Conservation (phyloP, 2,113 vertebrate species). For the Cinclus cinclus region DNA sequence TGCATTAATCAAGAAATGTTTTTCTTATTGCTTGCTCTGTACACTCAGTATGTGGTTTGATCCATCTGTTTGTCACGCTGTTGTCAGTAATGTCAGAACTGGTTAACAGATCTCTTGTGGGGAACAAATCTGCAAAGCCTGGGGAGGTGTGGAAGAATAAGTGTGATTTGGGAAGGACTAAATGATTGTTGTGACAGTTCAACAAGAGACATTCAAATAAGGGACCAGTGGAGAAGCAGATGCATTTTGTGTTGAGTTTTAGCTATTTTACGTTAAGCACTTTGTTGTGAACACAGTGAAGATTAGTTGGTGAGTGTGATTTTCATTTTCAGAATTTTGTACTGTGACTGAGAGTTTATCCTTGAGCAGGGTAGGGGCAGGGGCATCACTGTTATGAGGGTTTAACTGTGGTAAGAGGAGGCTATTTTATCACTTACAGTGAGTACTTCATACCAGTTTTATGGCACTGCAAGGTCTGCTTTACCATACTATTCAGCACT, state of each 20-base stretch:
- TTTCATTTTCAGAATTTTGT: not conserved
- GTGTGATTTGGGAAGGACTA: not conserved
- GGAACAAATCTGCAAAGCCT: not conserved
- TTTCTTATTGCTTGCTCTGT: not conserved
- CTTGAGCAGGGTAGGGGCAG: not conserved
- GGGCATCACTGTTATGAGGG: not conserved
- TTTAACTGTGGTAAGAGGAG: not conserved
- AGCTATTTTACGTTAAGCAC: not conserved
- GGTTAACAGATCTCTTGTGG: not conserved
- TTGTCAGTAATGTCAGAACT: not conserved
- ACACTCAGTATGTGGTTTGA: not conserved
- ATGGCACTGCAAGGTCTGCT: not conserved
- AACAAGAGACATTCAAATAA: not conserved
- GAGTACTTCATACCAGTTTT: not conserved
- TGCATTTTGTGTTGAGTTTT: not conserved
- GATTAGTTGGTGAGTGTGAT: not conserved
- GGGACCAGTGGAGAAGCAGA: not conserved
- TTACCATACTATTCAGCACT: not conserved
- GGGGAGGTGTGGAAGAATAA: not conserved
- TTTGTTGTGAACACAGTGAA: not conserved
- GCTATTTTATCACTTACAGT: not conserved
- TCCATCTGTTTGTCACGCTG: not conserved
- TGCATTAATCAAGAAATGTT: not conserved
- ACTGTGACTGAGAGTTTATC: not conserved
- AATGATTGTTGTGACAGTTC: not conserved